These are phyloP conservation scores for Scaeva pyrastri DNA, from an alignment of 2,888 invertebrate species.

Conservation along the genomic window DNA sequence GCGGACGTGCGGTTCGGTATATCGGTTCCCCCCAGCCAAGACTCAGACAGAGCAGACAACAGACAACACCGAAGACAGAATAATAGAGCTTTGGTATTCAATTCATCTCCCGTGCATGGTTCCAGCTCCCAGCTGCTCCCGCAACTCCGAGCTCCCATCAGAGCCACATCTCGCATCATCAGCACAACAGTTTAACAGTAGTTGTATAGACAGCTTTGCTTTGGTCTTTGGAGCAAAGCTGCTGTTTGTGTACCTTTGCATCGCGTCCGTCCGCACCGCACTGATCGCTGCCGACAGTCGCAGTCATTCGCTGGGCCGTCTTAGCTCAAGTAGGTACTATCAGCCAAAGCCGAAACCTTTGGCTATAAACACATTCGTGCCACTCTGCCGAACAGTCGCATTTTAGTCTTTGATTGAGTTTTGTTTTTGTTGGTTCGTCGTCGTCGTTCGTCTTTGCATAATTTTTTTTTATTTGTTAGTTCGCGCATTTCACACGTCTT, in stretches of 20 bases:
- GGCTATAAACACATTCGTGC: constrained; percentile 67
- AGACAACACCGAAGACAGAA: constrained; percentile 7
- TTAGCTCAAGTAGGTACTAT: constrained; percentile 41
- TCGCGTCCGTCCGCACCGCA: constrained; percentile 2
- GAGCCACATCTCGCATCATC: too few species aligned
- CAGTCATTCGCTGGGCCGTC: neutral
- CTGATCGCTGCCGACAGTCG: neutral
- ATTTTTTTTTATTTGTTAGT: constrained; percentile 36
- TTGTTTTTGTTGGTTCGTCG: constrained; percentile 71
- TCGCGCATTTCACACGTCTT: constrained; percentile 32
- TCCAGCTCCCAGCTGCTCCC: too few species aligned
- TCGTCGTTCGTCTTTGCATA: constrained; percentile 29
- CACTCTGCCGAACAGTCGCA: constrained; percentile 66
- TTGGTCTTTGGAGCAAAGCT: constrained; percentile 53
- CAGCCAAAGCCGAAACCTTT: constrained; percentile 64
- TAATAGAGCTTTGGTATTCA: constrained; percentile 37
- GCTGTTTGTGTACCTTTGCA: constrained; percentile 14
- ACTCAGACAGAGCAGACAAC: constrained; percentile 9
- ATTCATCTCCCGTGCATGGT: constrained; percentile 67
- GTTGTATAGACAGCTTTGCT: constrained; percentile 18
- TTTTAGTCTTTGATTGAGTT: constrained; percentile 75
- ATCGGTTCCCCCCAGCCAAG: constrained; percentile 25
- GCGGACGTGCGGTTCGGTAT: constrained; percentile 26
- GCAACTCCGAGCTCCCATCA: neutral
- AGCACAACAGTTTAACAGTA: too few species aligned